Conservation (phyloP, 2,113 vertebrate species). For the Chlorodrepanis virens region DNA sequence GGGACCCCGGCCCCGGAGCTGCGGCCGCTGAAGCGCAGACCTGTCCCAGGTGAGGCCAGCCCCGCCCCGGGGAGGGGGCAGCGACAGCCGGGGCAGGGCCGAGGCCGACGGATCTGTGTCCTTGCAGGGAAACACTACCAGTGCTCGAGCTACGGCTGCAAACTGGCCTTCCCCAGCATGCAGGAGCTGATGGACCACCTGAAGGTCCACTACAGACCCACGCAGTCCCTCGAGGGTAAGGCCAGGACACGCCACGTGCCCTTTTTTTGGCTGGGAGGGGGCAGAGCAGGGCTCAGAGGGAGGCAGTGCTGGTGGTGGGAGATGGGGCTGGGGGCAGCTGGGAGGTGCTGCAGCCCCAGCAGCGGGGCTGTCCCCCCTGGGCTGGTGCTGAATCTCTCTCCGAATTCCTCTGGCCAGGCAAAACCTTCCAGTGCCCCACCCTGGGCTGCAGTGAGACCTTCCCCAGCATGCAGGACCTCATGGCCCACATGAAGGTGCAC, state of each 20-base stretch:
- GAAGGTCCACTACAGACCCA: conserved; percentile 76
- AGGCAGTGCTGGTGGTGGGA: background rate
- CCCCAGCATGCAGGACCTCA: conserved; percentile 90
- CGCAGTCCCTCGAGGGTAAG: conserved; percentile 80
- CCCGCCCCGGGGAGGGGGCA: background rate
- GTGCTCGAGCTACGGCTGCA: conserved; percentile 78
- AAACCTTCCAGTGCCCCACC: conserved; percentile 82
- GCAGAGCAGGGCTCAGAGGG: background rate
- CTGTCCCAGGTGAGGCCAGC: conserved; percentile 40
- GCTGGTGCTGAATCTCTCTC: background rate
- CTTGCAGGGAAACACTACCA: conserved; percentile 73
- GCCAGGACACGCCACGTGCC: rapidly evolving
- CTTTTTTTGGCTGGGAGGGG: background rate
- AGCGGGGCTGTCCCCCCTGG: background rate
- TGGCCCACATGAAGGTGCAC: conserved; percentile 90
- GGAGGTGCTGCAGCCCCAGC: background rate
- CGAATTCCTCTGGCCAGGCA: conserved; percentile 64
- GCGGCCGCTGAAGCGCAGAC: conserved; percentile 46
- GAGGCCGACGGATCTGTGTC: background rate
- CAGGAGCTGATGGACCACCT: conserved; percentile 79
- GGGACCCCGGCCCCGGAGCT: conserved; percentile 28
- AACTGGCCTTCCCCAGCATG: conserved; percentile 73
- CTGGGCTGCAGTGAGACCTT: conserved; percentile 82
- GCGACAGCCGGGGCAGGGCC: rapidly evolving
- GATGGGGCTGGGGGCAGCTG: background rate